Conservation (phyloP, 2,888 invertebrate species). For the Caenorhabditis sp. region DNA sequence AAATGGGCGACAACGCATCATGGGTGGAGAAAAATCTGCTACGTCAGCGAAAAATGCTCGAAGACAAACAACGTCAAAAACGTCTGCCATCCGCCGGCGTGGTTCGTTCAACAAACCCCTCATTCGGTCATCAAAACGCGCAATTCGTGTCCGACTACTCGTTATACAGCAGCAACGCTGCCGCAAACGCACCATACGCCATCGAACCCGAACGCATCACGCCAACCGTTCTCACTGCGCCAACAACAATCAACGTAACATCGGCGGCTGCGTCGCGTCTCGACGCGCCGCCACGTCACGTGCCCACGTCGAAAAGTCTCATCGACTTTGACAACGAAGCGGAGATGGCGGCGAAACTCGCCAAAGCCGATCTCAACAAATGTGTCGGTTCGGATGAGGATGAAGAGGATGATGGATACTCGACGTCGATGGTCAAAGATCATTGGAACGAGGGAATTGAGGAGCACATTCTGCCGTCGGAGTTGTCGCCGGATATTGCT, state of each 20-base stretch:
- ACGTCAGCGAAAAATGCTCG: slow-evolving; percentile 63
- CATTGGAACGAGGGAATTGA: slow-evolving; percentile 19
- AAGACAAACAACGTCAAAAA: slow-evolving; percentile 65
- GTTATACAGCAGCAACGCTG: neutral
- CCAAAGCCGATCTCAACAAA: neutral
- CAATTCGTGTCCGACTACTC: neutral
- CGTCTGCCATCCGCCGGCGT: slow-evolving; percentile 50
- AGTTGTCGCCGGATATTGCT: slow-evolving; percentile 6
- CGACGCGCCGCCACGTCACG: neutral
- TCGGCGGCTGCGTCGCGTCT: neutral
- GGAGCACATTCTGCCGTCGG: slow-evolving; percentile 11
- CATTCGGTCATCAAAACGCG: slow-evolving; percentile 1
- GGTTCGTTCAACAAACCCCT: slow-evolving; percentile 42
- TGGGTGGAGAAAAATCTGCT: slow-evolving; percentile 60
- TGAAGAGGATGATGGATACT: neutral
- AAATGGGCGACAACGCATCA: slow-evolving; percentile 11
- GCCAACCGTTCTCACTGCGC: neutral
- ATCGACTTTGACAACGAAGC: neutral
- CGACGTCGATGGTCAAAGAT: neutral
- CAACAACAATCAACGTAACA: too few species aligned
- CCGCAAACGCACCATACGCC: neutral
- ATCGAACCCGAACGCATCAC: neutral
- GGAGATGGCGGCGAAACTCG: neutral
- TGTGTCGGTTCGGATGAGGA: neutral
- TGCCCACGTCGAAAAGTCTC: neutral